Conservation (phyloP, 2,888 invertebrate genomes). For the Drosophila fulvimacula region DNA sequence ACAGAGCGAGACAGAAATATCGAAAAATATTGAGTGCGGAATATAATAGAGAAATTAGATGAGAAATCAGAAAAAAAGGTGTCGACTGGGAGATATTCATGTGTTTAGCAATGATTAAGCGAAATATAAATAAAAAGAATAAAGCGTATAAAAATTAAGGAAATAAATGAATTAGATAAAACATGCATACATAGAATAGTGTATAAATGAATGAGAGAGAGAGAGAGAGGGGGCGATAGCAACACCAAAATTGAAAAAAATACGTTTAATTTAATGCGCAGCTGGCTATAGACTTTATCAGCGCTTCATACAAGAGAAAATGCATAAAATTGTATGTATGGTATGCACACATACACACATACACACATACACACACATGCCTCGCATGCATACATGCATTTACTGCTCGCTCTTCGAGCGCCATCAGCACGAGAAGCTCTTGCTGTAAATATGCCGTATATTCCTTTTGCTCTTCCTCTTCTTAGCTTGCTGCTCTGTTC, state of each 20-base stretch:
- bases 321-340: background rate
- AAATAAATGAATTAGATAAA: slow-evolving; percentile 1
- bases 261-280: slow-evolving; percentile 6
- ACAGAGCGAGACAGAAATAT: background rate
- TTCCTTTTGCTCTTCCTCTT: slow-evolving; percentile 2
- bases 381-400: background rate
- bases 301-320: background rate
- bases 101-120: background rate
- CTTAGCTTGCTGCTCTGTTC: background rate
- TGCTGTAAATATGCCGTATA: slow-evolving; percentile 1
- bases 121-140: background rate
- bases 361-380: background rate
- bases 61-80: background rate
- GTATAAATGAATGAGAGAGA: background rate
- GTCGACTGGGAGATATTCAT: background rate
- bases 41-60: background rate
- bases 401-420: background rate
- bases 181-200: too few relatives aligned
- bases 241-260: background rate
- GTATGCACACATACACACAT: background rate
- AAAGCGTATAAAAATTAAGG: background rate
- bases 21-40: background rate
- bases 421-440: background rate
- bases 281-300: background rate
- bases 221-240: background rate